Evolutionary conservation across 2,888 invertebrate species (phyloP), one percentile per base, ranked within the genome.

Genomic region (Acrocera orbiculus): DNA sequence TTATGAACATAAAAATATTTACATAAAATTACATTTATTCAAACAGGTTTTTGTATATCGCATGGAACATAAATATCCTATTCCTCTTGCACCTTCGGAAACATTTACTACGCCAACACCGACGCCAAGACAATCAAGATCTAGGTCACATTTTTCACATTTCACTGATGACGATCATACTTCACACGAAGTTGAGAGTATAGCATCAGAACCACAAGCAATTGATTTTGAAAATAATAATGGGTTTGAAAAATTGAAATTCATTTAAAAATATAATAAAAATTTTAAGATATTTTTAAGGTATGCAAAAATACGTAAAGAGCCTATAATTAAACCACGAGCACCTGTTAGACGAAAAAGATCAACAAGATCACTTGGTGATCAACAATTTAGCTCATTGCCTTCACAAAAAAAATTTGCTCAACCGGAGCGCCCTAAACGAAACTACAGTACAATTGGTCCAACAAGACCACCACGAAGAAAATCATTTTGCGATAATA

Each of bases 261-360:
- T 5, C 15, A 43, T 38, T 39, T 30, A 16, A 30, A 31, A 34
- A 27, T 34, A 32, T 37, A 34, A 29, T 19, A 23, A 15, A 10
- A 4, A 51, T 50, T 8, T 40, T 47, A 9, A 59, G 57, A 32
- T 55, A 40, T 17, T 20, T 22, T 40, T 32, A 15, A 82, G 82
- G 5, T 85, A 85, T 45, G 79, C 83, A 9, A 69, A 76, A 17
- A 76, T 85, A 27, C 79, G 80, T 36, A 82, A 82, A 57, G 66
- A 68, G 27, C 62, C 63, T 8, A 61, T 74, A 17, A 73, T 73
- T 15, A 64, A 71, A 27, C 69, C 72, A 2, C 66, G 69, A 7
- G 67, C 69, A 0, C 73, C 77, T 0, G 65, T 66, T 19, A 67
- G 73, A 47, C 63, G 65, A 15, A 60, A 64, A 33, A 63, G 69